Conservation (phyloP, 2,888 invertebrate genomes). For the Lepidochrysops patricia region DNA sequence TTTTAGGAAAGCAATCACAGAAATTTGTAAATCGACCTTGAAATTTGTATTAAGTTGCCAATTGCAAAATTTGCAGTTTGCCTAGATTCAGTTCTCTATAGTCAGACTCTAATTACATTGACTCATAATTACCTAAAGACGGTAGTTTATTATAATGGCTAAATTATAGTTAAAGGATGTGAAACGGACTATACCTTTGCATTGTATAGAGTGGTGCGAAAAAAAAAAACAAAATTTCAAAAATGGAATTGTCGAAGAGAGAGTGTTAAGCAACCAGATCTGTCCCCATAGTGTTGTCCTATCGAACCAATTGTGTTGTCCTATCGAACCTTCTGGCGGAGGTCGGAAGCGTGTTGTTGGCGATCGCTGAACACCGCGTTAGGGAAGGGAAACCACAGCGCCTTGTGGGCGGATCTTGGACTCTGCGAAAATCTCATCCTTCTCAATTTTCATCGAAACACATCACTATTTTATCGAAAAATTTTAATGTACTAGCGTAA, state of each 20-base stretch:
- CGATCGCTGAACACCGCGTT: constrained; percentile 74
- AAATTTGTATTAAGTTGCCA: no score
- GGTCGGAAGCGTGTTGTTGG: constrained; percentile 62
- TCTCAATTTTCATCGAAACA: constrained; percentile 23
- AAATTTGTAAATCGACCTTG: no score
- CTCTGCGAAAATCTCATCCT: constrained; percentile 62
- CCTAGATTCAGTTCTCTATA: no score
- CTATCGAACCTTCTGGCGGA: constrained; percentile 65
- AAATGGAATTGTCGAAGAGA: constrained; percentile 18
- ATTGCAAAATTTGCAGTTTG: no score
- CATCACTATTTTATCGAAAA: constrained; percentile 9
- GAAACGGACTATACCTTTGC: neutral
- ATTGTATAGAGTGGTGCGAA: constrained; percentile 11
- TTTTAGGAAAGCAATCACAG: no score
- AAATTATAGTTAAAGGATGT: neutral
- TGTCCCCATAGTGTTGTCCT: constrained; percentile 22
- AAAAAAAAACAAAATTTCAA: neutral
- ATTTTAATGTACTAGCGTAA: neutral
- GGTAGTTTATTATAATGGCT: neutral
- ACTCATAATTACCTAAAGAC: no score
- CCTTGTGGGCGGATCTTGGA: constrained; percentile 71
- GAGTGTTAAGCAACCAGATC: constrained; percentile 24
- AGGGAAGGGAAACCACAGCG: constrained; percentile 77
- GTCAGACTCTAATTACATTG: no score
- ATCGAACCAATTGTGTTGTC: constrained; percentile 16